Evolutionary conservation across 2,888 invertebrate genomes (phyloP).

Genomic region (Prosopocoilus inquinatus): DNA sequence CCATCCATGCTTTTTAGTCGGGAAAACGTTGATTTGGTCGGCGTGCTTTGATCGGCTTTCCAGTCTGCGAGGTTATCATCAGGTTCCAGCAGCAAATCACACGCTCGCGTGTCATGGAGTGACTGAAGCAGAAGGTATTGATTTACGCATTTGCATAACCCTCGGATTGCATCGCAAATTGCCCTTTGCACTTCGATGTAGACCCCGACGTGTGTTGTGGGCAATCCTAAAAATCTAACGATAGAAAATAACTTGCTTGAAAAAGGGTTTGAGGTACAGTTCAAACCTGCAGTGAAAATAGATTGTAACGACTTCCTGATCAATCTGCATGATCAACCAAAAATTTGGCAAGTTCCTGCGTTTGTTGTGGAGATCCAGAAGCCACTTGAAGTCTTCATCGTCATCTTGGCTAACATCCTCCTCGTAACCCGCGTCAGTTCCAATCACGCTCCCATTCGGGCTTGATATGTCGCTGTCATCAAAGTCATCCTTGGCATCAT

Average conservation of each 20-base stretch:
- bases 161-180: slow-evolving; percentile 57
- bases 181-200: slow-evolving; percentile 55
- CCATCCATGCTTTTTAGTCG: slow-evolving; percentile 47
- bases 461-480: slow-evolving; percentile 44
- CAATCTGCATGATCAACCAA: slow-evolving; percentile 67
- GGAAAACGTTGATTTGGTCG: slow-evolving; percentile 39
- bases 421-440: slow-evolving; percentile 41
- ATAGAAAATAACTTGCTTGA: background rate
- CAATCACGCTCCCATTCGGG: slow-evolving; percentile 38
- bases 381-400: slow-evolving; percentile 59
- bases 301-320: slow-evolving; percentile 58
- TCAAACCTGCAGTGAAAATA: slow-evolving; percentile 67
- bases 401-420: slow-evolving; percentile 54
- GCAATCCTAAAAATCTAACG: slow-evolving; percentile 55
- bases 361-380: slow-evolving; percentile 54
- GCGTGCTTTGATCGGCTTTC: slow-evolving; percentile 35
- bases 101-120: slow-evolving; percentile 64
- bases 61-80: slow-evolving; percentile 50
- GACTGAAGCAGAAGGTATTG: slow-evolving; percentile 68
- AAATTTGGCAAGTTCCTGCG: slow-evolving; percentile 63
- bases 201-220: slow-evolving; percentile 53
- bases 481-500: slow-evolving; percentile 6
- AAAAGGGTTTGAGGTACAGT: slow-evolving; percentile 1
- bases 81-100: slow-evolving; percentile 65
- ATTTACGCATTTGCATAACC: slow-evolving; percentile 65